Base-by-base conservation (phyloP, 2,888 invertebrate species). In the Polydesmus complanatus region DNA sequence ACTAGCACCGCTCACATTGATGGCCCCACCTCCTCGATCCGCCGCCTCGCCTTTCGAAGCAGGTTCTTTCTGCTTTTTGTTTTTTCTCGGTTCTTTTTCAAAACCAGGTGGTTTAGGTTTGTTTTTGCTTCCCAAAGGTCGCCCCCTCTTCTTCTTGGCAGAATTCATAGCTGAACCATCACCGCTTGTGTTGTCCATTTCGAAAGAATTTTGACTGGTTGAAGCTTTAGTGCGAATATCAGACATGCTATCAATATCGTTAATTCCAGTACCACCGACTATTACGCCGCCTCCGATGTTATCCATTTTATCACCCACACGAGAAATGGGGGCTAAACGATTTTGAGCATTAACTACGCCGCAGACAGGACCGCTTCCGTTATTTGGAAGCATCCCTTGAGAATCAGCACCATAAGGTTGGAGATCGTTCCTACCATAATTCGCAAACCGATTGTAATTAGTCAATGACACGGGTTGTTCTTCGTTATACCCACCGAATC, bases 81-180 rank as follows among this genome's bases (percentile, higher is more conserved):
- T 53, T 27, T 48, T 54, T 14, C 19, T 47, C n/a, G 49, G 21
- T 2, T 50, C 19, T 19, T 58, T 51, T 1, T 52, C 58, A 27
- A 19, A 26, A 11, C 51, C 52, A 14, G 26, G 26, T 51, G 64
- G 63, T 51, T 65, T 66, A 3, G 66, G 67, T 48, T 66, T 67
- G 56, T 68, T 68, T 58, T 68, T 68, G 61, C 68, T 68, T 2
- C 68, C 68, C 27, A 66, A 65, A 1, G 68, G 68, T 19, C 68
- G 57, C 5, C 68, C 68, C 3, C 68, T 62, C 51, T 68, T 68
- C 26, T 37, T 37, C 37, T 37, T 37, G 14, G 8, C 37, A 37
- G 5, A 8, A 37, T 37, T 14, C 37, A 37, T 37, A 37, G 37
- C 37, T n/a, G n/a, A n/a, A n/a, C n/a, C n/a, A n/a, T n/a, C n/a